These are phyloP conservation scores for Bombus superbus DNA, from an alignment of 1,140 invertebrate genomes.

Conservation along the genomic window DNA sequence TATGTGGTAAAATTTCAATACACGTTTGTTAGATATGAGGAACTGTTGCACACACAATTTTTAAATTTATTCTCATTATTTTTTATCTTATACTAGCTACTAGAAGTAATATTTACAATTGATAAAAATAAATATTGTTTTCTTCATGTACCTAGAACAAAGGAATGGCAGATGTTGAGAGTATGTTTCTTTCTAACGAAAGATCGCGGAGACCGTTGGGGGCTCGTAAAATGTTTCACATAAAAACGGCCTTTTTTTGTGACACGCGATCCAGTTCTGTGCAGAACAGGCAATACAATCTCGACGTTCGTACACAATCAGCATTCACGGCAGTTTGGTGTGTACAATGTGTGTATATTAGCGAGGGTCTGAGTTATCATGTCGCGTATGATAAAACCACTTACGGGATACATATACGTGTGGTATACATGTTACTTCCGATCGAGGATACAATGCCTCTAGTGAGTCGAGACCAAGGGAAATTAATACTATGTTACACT, in stretches of 20 bases:
- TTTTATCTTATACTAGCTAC: not conserved
- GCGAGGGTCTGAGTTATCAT: constrained; percentile 46
- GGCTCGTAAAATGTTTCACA: constrained; percentile 7
- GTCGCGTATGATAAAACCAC: constrained; percentile 53
- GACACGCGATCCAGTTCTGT: constrained; percentile 8
- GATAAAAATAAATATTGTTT: not conserved
- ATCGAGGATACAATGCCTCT: constrained; percentile 32
- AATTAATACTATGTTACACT: constrained; percentile 1
- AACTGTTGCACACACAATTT: no score
- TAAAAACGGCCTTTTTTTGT: constrained; percentile 20
- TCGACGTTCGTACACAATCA: constrained; percentile 1
- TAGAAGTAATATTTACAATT: not conserved
- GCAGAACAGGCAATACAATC: not conserved
- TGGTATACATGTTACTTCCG: constrained; percentile 4
- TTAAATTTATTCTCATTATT: not conserved
- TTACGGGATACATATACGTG: constrained; percentile 34
- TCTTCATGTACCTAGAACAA: not conserved
- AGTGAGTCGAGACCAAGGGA: constrained; percentile 16
- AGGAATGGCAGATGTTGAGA: not conserved
- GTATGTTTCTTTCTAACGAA: not conserved
- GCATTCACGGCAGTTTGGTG: constrained; percentile 23
- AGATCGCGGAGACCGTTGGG: not conserved
- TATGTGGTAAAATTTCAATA: no score
- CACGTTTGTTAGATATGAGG: no score
- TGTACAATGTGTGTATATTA: constrained; percentile 18